Evolutionary conservation across 2,888 invertebrate genomes (phyloP), one percentile per base, ranked within the genome.

Genomic region (Acronicta psi): DNA sequence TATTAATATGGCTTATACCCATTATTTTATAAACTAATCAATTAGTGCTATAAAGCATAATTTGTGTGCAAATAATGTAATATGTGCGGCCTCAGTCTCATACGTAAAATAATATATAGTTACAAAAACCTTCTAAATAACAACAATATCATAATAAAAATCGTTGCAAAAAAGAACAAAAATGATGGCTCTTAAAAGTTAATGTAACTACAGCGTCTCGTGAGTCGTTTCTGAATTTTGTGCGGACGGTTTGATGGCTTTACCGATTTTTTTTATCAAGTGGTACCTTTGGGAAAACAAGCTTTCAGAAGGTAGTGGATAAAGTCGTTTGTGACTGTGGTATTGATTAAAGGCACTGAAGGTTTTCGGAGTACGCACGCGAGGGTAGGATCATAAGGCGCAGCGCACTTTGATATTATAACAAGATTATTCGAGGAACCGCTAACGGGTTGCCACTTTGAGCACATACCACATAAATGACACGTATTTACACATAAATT

Each of bases 301-400:
- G 83, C 85, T 84, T 85, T 86, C 77, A 82, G 65, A 68, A 78
- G 77, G 82, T 81, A 85, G 84, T 81, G 84, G 82, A 87, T 90
- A 89, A 87, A 90, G 90, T 88, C 85, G 88, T 86, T 88, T 86
- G 82, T 85, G 83, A 79, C 80, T 75, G 80, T 83, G 72, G 77
- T 91, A 92, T 91, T 86, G 92, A 92, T 90, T 90, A 84, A 83
- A 84, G 80, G 81, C 79, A 83, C 77, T 77, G 83, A 85, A 87
- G 87, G 87, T 86, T 88, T 87, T 86, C 75, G 80, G 86, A 89
- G 88, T 87, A 86, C 81, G 86, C 89, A 91, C 90, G 91, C 90
- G 82, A 90, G 84, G 87, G 83, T 86, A 85, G 85, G 84, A 88
- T 82, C 83, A 85, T 88, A 88, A 85, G 84, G 84, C 85, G 84